phyloP scores from a whole-genome alignment of 2,888 invertebrate species.

The Sinopyrophorus schimmeli region DNA sequence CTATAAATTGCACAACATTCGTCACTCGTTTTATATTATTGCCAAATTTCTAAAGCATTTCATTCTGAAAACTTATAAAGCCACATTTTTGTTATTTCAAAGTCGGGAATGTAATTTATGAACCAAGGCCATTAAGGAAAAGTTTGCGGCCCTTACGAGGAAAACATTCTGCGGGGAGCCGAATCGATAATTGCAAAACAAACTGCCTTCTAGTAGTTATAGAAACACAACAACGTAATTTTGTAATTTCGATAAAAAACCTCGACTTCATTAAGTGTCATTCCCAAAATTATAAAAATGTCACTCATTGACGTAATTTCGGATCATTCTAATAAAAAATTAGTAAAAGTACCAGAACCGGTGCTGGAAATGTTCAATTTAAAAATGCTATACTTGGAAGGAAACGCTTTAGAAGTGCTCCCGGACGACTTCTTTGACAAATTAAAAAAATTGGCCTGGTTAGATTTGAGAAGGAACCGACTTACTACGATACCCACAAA shows the following conservation, averaged over 20 bases:
- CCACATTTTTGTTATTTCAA: no score
- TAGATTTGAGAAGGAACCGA: conserved; percentile 67
- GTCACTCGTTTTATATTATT: conserved; percentile 23
- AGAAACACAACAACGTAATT: no score
- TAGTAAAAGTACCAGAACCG: conserved; percentile 44
- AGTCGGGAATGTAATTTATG: no score
- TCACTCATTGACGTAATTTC: conserved; percentile 48
- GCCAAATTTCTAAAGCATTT: conserved; percentile 3
- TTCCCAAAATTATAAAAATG: conserved; percentile 35
- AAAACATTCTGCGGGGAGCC: no score
- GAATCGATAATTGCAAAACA: no score
- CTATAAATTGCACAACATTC: conserved; percentile 33
- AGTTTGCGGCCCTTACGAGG: no score
- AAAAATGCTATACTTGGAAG: conserved; percentile 61
- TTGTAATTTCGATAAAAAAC: no score
- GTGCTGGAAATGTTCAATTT: conserved; percentile 48
- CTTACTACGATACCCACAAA: conserved; percentile 60
- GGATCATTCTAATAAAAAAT: conserved; percentile 49
- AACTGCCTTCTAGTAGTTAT: no score
- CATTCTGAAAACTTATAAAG: no score
- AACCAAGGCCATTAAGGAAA: no score
- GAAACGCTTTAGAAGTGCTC: conserved; percentile 60
- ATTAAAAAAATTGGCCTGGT: conserved; percentile 63
- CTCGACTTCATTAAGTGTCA: neutral
- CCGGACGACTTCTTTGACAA: conserved; percentile 63